Conservation (phyloP, 1,140 invertebrate genomes). For the Drosophila grimshawi region DNA sequence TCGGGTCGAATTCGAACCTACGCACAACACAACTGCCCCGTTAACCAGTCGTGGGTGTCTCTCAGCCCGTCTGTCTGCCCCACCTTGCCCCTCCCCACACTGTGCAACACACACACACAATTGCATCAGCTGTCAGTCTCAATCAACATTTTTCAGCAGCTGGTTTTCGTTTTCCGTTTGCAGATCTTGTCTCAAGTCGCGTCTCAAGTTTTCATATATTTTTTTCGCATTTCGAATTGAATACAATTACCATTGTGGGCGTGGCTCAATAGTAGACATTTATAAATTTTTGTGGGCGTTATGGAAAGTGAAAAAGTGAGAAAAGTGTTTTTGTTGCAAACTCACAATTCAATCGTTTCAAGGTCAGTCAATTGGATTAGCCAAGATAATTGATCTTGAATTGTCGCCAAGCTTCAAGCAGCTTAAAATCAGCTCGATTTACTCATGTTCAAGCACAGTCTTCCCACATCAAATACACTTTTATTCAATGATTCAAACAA, state of each 20-base stretch:
- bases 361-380: slow-evolving; percentile 21
- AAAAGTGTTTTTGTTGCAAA: neutral
- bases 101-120: neutral
- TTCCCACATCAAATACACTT: neutral
- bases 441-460: neutral
- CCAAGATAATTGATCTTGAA: slow-evolving; percentile 13
- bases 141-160: slow-evolving; percentile 48
- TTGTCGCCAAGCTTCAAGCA: neutral
- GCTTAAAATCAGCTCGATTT: neutral
- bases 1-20: slow-evolving; percentile 19
- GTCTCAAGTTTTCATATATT: slow-evolving; percentile 25
- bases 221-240: slow-evolving; percentile 65
- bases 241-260: slow-evolving; percentile 54
- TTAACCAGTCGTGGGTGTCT: slow-evolving; percentile 33
- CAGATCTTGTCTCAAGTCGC: slow-evolving; percentile 53
- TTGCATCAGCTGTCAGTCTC: slow-evolving; percentile 48
- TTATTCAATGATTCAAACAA: neutral
- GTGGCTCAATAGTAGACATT: slow-evolving; percentile 18
- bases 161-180: slow-evolving; percentile 65
- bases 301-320: slow-evolving; percentile 41
- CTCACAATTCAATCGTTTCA: slow-evolving; percentile 1
- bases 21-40: slow-evolving; percentile 28
- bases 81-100: neutral
- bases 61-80: slow-evolving; percentile 26
- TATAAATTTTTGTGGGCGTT: slow-evolving; percentile 18